These are phyloP conservation scores for Mactra quadrangularis DNA, from an alignment of 1,140 invertebrate genomes.

Conservation along the genomic window DNA sequence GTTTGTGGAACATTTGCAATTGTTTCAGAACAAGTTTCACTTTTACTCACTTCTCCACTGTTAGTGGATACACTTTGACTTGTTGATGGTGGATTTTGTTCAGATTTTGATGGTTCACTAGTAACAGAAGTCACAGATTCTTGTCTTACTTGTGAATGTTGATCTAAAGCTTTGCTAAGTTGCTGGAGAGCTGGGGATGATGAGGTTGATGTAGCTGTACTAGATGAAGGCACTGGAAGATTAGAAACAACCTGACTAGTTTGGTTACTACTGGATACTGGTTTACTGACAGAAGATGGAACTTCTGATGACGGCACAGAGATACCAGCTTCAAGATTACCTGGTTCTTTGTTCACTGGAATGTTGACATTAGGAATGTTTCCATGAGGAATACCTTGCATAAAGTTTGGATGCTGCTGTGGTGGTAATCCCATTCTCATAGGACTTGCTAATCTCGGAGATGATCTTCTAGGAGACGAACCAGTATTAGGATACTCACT, in stretches of 20 bases:
- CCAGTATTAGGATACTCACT: background rate
- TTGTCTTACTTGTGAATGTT: too few species aligned
- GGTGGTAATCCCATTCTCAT: constrained; percentile 8
- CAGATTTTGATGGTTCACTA: too few species aligned
- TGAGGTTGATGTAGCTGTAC: background rate
- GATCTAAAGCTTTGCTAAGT: background rate
- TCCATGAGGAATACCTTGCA: background rate
- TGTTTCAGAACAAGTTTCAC: too few species aligned
- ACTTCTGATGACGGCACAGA: too few species aligned
- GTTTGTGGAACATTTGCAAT: too few species aligned
- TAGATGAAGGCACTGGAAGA: background rate
- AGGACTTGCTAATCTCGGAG: constrained; percentile 9
- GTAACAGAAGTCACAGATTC: too few species aligned
- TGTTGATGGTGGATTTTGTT: too few species aligned
- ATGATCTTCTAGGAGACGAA: background rate
- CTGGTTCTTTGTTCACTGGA: background rate
- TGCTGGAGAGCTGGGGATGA: background rate
- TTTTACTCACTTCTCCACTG: too few species aligned
- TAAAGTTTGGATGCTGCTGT: constrained; percentile 25
- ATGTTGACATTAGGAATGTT: background rate
- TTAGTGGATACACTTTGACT: background rate
- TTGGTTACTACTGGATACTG: too few species aligned
- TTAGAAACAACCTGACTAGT: background rate
- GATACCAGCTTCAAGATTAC: too few species aligned
- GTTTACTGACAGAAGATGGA: too few species aligned